These are phyloP conservation scores for Drosophila yakuba DNA, from an alignment of 1,140 invertebrate genomes.

Conservation along the genomic window DNA sequence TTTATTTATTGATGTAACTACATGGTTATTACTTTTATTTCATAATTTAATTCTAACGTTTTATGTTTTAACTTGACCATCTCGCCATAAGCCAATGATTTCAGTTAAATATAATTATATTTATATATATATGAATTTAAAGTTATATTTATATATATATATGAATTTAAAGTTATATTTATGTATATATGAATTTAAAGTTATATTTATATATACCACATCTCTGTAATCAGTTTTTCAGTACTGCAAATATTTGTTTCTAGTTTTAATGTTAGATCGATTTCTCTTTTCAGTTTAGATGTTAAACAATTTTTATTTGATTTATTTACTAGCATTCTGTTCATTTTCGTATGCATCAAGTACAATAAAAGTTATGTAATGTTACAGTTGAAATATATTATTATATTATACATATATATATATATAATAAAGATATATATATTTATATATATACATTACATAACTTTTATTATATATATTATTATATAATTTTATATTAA, in stretches of 20 bases:
- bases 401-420: constrained; percentile 21
- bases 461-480: no score
- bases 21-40: constrained; percentile 62
- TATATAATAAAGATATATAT: constrained; percentile 39
- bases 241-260: constrained; percentile 65
- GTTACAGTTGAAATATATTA: constrained; percentile 43
- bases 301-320: constrained; percentile 35
- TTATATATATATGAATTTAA: constrained; percentile 37
- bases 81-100: constrained; percentile 29
- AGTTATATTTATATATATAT: constrained; percentile 37
- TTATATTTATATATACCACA: constrained; percentile 45
- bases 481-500: no score
- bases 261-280: constrained; percentile 33
- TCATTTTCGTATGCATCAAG: constrained; percentile 33
- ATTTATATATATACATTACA: constrained; percentile 24
- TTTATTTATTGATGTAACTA: constrained; percentile 48
- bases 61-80: constrained; percentile 53
- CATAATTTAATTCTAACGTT: constrained; percentile 73
- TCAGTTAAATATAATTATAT: constrained; percentile 52
- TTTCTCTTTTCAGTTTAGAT: constrained; percentile 8
- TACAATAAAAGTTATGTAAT: constrained; percentile 40
- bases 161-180: constrained; percentile 24
- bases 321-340: constrained; percentile 39
- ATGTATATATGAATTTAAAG: constrained; percentile 35
- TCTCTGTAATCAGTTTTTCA: constrained; percentile 56